Base-by-base conservation (phyloP, 1,140 invertebrate species). In the Cydia strobilella region DNA sequence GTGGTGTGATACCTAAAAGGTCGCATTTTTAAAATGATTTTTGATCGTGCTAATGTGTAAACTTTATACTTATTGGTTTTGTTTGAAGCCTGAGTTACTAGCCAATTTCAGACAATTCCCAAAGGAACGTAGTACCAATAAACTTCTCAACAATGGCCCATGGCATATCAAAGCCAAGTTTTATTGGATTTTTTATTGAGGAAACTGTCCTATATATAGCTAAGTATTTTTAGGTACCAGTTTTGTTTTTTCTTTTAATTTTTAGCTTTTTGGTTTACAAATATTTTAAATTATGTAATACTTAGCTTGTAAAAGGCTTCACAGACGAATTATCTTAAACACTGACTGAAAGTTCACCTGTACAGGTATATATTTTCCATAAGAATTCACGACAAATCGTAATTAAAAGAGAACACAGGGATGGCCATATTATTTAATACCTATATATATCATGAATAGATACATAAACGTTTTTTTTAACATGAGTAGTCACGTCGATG, bases 161-260 rank as follows among this genome's bases (percentile, higher is more conserved):
- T 59, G 54, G 2, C 18, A 59, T 59, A 12, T 69, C 31, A 35
- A 66, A 18, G 6, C n/a, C 65, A 69, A 39, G 15, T 69, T 66
- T 31, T 31, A 66, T 66, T 39, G 27, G 27, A 66, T 31, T 66
- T 31, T 35, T 66, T n/a, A 27, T 66, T 31, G 27, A 66, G 27
- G 63, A 31, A 66, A 66, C 25, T 66, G 31, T 66, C 27, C 63
- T 1, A 7, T 20, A 18, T 1, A 7, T 20, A 18, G 1, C 15
- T 7, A 18, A 18, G n/a, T 20, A 4, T n/a, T 15, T 48, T 48
- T 4, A n/a, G n/a, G n/a, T n/a, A 39, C 35, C 35, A 39, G 3
- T 39, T 10, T 39, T 39, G 7, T 39, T 39, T 9, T 54, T 54
- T 1, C 51, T 54, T 54, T 20, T 5, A 48, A n/a, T 20, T 18